These are phyloP conservation scores for Capromys pilorides DNA, from an alignment of 2,797 vertebrate species.

Conservation along the genomic window DNA sequence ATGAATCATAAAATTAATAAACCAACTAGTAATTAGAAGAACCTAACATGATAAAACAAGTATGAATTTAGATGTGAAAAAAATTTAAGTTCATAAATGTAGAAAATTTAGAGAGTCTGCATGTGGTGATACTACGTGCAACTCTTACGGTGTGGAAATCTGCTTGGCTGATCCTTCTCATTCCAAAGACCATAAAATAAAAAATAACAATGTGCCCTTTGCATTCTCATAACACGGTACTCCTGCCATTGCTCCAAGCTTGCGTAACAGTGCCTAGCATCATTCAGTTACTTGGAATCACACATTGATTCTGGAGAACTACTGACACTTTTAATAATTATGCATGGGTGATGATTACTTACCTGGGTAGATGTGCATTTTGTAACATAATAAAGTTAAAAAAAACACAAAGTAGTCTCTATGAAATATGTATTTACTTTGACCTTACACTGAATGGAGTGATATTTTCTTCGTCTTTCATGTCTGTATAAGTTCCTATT, in stretches of 20 bases:
- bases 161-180: no score
- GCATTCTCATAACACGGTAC: slow-evolving; percentile 20
- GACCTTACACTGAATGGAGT: neutral
- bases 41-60: neutral
- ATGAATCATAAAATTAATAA: slow-evolving; percentile 27
- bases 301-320: slow-evolving; percentile 52
- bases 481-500: neutral
- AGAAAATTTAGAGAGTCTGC: no score
- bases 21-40: neutral
- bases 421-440: neutral
- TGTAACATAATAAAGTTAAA: neutral
- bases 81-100: no score
- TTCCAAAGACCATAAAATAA: slow-evolving; percentile 2
- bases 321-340: slow-evolving; percentile 5
- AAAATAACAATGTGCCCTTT: neutral
- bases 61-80: no score
- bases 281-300: slow-evolving; percentile 15
- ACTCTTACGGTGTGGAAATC: no score
- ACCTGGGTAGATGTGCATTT: neutral
- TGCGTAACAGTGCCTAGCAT: neutral
- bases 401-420: neutral
- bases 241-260: slow-evolving; percentile 25
- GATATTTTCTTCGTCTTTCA: neutral
- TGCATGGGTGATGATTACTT: neutral
- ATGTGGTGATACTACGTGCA: no score